Base-by-base conservation (phyloP, 2,113 vertebrate species). In the Mirza zaza region DNA sequence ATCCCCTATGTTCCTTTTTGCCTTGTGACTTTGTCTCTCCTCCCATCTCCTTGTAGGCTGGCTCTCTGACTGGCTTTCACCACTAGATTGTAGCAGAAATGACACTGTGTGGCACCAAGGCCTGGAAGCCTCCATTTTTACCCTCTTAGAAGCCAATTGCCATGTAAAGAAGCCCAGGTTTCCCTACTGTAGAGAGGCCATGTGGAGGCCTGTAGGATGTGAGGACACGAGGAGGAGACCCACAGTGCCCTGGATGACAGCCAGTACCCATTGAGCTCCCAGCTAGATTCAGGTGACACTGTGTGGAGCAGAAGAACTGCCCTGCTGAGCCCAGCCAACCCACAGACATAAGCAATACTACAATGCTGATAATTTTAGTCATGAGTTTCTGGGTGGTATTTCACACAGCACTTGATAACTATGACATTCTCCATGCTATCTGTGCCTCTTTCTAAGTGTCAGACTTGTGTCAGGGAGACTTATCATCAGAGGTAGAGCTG, bases 1-100 rank as follows among this genome's bases (percentile, higher is more conserved):
- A 1, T 6, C 27, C 4, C 27, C 9, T 7, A 12, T 2, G 5
- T 34, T 10, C 25, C 15, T 29, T 27, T 55, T 36, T 50, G 7
- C 68, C 5, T 34, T 29, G 18, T 55, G 57, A 45, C 55, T 65
- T 63, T 63, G 27, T 27, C 61, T 67, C 21, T 50, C 20, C 5
- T 71, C 13, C 42, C 42, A 18, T 59, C 65, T 73, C 55, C 71
- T 70, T 80, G 45, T 29, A 61, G 3, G 23, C 17, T 67, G 76
- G 21, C 9, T 32, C 39, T 57, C 34, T 39, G 45, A 21, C 10
- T 39, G 63, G n/a, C 65, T 87, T 29, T 81, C 4, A 23, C 21
- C 45, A 25, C 6, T 6, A 48, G 75, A 92, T 25, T 20, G 45
- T 18, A 17, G 29, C 23, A 27, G 25, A n/a, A 8, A 17, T 65